These are phyloP conservation scores for Eurois occulta DNA, from an alignment of 2,888 invertebrate genomes.

Conservation along the genomic window DNA sequence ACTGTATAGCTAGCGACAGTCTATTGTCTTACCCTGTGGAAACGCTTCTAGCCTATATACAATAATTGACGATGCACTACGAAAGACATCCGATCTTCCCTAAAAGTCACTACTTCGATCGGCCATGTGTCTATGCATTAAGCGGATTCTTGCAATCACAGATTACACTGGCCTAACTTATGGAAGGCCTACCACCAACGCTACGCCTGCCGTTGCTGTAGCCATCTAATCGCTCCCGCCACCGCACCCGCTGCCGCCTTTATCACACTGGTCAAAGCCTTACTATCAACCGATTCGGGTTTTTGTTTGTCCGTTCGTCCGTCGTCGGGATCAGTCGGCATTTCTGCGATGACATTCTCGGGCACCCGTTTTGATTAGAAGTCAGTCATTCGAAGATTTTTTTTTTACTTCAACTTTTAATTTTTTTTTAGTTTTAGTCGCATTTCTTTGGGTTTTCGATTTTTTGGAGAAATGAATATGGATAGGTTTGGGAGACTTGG, in stretches of 20 bases:
- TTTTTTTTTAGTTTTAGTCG: slow-evolving; percentile 51
- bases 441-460: slow-evolving; percentile 63
- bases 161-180: neutral
- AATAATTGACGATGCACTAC: neutral
- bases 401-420: slow-evolving; percentile 11
- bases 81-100: neutral
- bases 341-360: slow-evolving; percentile 85
- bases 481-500: slow-evolving; percentile 41
- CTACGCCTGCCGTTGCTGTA: neutral
- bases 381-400: slow-evolving; percentile 64
- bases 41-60: neutral
- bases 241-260: neutral
- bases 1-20: neutral
- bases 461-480: slow-evolving; percentile 69
- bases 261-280: neutral
- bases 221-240: neutral
- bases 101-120: neutral
- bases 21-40: neutral
- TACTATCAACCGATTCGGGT: slow-evolving; percentile 84
- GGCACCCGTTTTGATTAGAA: slow-evolving; percentile 85
- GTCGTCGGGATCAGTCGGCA: slow-evolving; percentile 66
- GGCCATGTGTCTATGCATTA: neutral
- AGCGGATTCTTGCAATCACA: neutral
- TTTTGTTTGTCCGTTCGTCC: slow-evolving; percentile 80
- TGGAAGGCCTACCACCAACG: neutral